Conservation (phyloP, 2,888 invertebrate species). For the Lobophora halterata region DNA sequence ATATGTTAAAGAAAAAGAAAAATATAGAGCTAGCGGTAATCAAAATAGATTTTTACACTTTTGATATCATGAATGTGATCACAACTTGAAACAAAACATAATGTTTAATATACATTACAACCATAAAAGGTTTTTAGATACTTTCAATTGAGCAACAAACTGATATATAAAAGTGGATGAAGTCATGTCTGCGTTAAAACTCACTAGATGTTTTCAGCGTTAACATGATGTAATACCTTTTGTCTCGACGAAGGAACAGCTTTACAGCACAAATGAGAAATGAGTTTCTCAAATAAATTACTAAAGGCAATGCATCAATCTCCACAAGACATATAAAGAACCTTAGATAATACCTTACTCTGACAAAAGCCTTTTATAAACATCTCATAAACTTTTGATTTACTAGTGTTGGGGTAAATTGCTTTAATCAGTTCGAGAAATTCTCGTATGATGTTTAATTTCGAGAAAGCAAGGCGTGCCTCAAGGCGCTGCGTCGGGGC, state of each 20-base stretch:
- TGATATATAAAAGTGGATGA: too few species aligned
- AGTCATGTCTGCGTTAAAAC: too few species aligned
- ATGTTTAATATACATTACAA: too few species aligned
- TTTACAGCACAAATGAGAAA: slow-evolving; percentile 6
- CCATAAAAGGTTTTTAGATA: too few species aligned
- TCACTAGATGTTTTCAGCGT: too few species aligned
- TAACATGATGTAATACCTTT: too few species aligned
- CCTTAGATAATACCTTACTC: neutral
- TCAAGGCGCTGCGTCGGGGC: slow-evolving; percentile 43
- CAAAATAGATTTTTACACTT: too few species aligned
- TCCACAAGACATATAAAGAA: slow-evolving; percentile 12
- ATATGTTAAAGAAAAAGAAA: too few species aligned
- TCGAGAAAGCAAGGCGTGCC: slow-evolving; percentile 40
- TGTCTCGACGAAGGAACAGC: slow-evolving; percentile 33
- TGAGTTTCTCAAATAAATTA: slow-evolving; percentile 38
- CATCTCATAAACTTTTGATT: slow-evolving; percentile 4
- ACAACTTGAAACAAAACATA: too few species aligned
- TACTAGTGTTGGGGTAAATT: slow-evolving; percentile 1
- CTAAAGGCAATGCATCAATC: slow-evolving; percentile 38
- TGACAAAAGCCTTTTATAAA: slow-evolving; percentile 4
- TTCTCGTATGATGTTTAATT: slow-evolving; percentile 43
- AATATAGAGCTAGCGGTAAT: too few species aligned
- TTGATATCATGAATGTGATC: too few species aligned
- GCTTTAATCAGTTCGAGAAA: slow-evolving; percentile 9
- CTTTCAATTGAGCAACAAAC: too few species aligned